Evolutionary conservation across 1,140 invertebrate species (phyloP), one percentile per base, ranked within the genome.

Genomic region (Drosophila ficusphila): DNA sequence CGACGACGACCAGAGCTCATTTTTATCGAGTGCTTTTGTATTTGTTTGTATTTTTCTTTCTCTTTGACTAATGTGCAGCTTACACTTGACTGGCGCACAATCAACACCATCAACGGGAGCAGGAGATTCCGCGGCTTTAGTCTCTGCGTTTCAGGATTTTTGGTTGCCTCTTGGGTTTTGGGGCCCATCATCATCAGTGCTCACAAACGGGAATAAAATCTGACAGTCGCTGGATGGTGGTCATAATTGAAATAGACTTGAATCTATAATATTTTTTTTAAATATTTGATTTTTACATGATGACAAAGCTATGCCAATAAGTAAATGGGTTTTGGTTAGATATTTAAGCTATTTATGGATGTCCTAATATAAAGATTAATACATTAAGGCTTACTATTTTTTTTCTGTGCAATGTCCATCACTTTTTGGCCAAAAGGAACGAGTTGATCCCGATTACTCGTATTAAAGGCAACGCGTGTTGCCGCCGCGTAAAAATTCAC

Each of bases 61-160:
- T 52, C 69, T 81, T 86, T 86, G 82, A 86, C 82, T 86, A 86
- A 86, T 86, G 82, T 86, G 73, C 82, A 86, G 78, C 82, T 88
- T 86, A 86, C 82, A 86, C 82, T 86, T 86, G 82, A 86, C 82
- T 88, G 82, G 77, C 82, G 77, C 82, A 88, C 82, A 86, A 86
- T 86, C 82, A 86, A 86, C 82, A 88, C 82, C 82, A 86, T 82
- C 81, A 67, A 58, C 71, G 53, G 56, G 74, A 53, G 44, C 51
- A 49, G 34, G 56, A 44, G 54, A 53, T 46, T 61, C 68, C 57
- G 58, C 49, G 16, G 41, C 34, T 19, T 33, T 29, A 18, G 60
- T 18, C 49, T 18, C 49, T 31, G 47, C 11, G n/a, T 19, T 49
- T 31, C 8, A 39, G 9, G 19, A 18, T 29, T 56, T 21, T 36